Conservation (phyloP, 2,888 invertebrate species). For the Disparrhopalites patrizii region DNA sequence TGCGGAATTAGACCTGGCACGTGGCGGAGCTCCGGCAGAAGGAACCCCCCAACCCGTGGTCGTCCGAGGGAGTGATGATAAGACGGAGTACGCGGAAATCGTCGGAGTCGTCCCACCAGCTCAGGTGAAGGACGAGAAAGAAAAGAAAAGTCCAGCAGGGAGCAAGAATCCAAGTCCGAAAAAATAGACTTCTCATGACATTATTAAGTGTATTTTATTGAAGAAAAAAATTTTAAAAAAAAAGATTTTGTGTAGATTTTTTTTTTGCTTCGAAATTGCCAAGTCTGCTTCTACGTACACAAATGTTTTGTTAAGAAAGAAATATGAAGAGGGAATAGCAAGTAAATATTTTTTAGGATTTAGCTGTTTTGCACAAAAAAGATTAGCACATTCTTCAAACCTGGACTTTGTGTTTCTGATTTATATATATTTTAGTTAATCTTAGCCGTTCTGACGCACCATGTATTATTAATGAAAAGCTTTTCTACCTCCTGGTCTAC, state of each 20-base stretch:
- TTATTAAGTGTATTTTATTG: neutral
- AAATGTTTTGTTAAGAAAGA: no score
- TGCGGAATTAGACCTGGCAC: slow-evolving; percentile 43
- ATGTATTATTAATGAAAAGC: no score
- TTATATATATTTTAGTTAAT: no score
- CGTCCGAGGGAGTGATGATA: slow-evolving; percentile 36
- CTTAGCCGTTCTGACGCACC: neutral
- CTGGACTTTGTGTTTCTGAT: no score
- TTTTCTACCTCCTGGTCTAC: no score
- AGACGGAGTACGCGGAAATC: slow-evolving; percentile 46
- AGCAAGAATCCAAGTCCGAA: slow-evolving; percentile 35
- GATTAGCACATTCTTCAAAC: neutral
- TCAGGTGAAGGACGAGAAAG: slow-evolving; percentile 24
- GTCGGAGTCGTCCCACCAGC: slow-evolving; percentile 36
- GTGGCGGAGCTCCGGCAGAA: slow-evolving; percentile 28
- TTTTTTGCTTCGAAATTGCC: neutral
- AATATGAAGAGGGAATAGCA: no score
- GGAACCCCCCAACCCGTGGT: slow-evolving; percentile 33
- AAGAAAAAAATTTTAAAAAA: no score
- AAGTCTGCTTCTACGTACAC: neutral
- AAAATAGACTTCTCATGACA: slow-evolving; percentile 19
- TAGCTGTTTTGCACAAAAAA: neutral
- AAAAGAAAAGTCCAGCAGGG: slow-evolving; percentile 29
- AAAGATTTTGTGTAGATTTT: no score
- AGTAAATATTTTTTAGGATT: neutral